Conservation (phyloP, 2,113 vertebrate species). For the Myanophis thanlyinensis region DNA sequence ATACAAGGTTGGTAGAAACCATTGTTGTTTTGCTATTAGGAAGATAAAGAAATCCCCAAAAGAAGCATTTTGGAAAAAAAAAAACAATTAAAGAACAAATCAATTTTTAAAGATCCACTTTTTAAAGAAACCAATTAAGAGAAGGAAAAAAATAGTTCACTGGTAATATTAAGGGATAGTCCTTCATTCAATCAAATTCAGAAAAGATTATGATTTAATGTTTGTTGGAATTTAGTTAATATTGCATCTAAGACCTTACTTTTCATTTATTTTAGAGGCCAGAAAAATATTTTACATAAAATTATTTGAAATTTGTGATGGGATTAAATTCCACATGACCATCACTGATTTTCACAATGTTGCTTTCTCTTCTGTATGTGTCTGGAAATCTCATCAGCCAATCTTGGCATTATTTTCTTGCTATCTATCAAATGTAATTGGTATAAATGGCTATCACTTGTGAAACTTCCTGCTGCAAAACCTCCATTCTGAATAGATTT, state of each 20-base stretch:
- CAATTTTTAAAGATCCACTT: neutral
- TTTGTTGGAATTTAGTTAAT: neutral
- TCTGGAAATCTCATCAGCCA: neutral
- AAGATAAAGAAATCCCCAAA: neutral
- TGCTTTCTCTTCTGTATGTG: neutral
- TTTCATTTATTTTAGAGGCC: slow-evolving; percentile 7
- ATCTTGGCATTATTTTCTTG: neutral
- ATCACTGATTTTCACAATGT: neutral
- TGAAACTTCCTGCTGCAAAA: neutral
- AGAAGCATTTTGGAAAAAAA: neutral
- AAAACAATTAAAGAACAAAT: neutral
- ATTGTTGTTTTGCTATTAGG: neutral
- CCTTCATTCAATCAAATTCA: neutral
- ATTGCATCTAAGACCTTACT: neutral
- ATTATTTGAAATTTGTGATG: slow-evolving; percentile 21
- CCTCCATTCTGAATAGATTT: neutral
- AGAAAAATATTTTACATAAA: slow-evolving; percentile 5
- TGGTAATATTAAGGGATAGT: neutral
- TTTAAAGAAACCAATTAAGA: neutral
- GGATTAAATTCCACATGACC: slow-evolving; percentile 48
- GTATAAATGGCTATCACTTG: neutral
- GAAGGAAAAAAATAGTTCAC: neutral
- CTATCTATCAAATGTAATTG: slow-evolving; percentile 23
- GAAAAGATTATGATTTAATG: neutral
- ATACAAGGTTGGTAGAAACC: neutral